Base-by-base conservation (phyloP, 2,888 invertebrate species). In the Phortica magna region DNA sequence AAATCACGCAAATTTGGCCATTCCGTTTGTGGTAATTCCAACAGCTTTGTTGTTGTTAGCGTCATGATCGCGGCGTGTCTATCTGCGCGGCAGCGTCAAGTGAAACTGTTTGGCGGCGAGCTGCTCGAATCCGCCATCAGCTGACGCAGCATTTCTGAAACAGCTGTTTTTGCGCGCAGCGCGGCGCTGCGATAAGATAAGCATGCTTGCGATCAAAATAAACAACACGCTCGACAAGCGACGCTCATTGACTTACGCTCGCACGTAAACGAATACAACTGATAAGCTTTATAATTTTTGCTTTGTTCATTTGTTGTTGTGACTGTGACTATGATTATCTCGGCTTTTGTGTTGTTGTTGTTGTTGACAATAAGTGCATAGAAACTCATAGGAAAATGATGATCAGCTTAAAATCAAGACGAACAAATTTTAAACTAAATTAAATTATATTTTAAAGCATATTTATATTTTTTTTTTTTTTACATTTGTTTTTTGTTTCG, bases 131-230 rank as follows among this genome's bases (percentile, higher is more conserved):
- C 10, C 61, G 22, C 61, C 17, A 61, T 19, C 61, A 61, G 61
- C 61, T 61, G 61, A 61, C 61, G 12, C 61, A 61, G 61, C 61
- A 61, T 61, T 61, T 61, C 10, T 61, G 22, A 9, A 22, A 61
- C 61, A 61, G 61, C 61, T 61, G 61, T 61, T 61, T 9, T 61
- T 19, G 10, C 48, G 14, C 14, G 43, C 10, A 6, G 43, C 7
- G 48, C 14, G 14, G 14, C 48, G 14, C 14, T 48, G 48, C 10
- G 61, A 17, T 61, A 61, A 17, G 61, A 61, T 61, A 61, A 61
- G 19, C 61, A 22, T 61, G 2, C 7, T 2, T 48, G 7, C 14
- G 17, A 61, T 55, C 55, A 55, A 55, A 14, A 55, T 55, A 61
- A 61, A 22, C 61, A 61, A 7, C n/a, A 61, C 22, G 22, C 22